A percentile compares a stretch with the other conserved stretches of the same genome.
These are phyloP conservation scores for Gisinianus flammeolus DNA, from an alignment of 2,888 invertebrate genomes.

Conservation along the genomic window DNA sequence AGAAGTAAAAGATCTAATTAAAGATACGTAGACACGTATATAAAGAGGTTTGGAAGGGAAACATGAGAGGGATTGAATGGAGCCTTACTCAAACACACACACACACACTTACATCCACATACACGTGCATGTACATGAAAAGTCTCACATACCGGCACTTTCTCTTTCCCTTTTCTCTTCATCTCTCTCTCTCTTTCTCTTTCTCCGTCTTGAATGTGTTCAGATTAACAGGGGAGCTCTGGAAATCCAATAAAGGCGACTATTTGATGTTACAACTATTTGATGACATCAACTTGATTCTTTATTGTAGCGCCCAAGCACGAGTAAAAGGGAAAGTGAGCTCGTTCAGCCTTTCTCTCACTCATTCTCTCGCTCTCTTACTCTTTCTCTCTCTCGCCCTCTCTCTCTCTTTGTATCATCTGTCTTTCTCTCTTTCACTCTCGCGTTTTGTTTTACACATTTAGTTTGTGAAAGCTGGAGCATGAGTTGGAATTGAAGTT, in stretches of 20 bases:
- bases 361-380: not conserved
- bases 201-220: not conserved
- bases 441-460: not conserved
- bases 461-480: not conserved
- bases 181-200: not conserved
- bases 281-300: conserved; percentile 38
- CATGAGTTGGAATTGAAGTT: too few species aligned
- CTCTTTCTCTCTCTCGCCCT: not conserved
- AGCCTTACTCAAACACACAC: too few species aligned
- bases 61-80: not conserved
- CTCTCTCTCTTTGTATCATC: not conserved
- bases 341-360: not conserved
- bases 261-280: conserved; percentile 35
- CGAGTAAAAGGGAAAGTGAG: not conserved
- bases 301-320: conserved; percentile 21
- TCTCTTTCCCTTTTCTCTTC: not conserved
- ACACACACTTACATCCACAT: too few species aligned
- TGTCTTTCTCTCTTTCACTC: not conserved
- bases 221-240: conserved; percentile 25
- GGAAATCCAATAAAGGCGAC: conserved; percentile 35
- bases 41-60: not conserved
- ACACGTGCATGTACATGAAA: too few species aligned
- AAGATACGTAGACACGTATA: conserved; percentile 15
- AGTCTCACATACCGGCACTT: too few species aligned
- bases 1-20: conserved; percentile 39